Evolutionary conservation across 2,888 invertebrate species (phyloP).

Genomic region (Synergus itoensis): DNA sequence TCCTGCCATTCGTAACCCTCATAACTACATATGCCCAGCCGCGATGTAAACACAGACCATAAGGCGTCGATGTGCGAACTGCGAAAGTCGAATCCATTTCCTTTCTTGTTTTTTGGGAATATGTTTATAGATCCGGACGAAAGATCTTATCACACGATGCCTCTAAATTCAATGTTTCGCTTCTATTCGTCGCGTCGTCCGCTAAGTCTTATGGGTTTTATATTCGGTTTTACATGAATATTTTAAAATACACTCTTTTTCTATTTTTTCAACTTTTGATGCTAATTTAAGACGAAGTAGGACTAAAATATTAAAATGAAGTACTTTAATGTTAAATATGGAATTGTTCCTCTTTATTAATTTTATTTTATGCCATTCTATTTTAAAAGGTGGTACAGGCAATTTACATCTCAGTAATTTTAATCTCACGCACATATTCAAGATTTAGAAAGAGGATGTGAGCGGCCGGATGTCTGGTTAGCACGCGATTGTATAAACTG

Average conservation of each 20-base stretch:
- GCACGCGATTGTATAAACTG: constrained; percentile 29
- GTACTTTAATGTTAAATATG: background rate
- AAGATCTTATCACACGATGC: constrained; percentile 16
- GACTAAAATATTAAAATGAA: too few relatives aligned
- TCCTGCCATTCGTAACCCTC: constrained; percentile 57
- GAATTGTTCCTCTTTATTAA: background rate
- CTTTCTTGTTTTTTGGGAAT: constrained; percentile 41
- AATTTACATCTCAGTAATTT: constrained; percentile 1
- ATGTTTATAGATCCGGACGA: constrained; percentile 43
- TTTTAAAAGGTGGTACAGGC: background rate
- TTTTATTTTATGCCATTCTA: background rate
- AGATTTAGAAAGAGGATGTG: background rate
- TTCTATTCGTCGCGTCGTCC: background rate
- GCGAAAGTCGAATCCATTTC: constrained; percentile 50
- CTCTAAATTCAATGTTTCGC: constrained; percentile 2
- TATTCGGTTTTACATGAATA: background rate
- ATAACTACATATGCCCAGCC: constrained; percentile 54
- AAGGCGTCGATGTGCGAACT: constrained; percentile 61
- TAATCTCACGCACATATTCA: constrained; percentile 12
- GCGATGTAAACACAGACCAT: constrained; percentile 52
- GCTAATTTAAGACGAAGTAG: too few relatives aligned
- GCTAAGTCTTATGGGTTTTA: background rate
- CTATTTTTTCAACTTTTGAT: too few relatives aligned
- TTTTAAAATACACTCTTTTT: background rate
- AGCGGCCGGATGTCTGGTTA: constrained; percentile 17